phyloP scores from a whole-genome alignment of 92 coral and sea anemone species.

The Siderastrea siderea region DNA sequence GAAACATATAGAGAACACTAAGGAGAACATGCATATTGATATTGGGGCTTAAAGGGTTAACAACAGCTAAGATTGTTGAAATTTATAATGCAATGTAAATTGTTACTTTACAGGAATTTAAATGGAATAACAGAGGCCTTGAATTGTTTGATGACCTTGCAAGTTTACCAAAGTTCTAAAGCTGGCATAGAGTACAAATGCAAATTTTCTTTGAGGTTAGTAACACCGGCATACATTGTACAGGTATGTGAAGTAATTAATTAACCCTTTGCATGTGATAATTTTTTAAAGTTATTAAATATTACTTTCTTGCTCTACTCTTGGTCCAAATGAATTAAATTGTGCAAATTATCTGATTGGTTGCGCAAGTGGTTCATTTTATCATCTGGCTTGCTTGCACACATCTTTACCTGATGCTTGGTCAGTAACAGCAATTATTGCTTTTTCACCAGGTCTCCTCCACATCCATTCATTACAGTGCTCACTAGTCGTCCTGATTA shows the following conservation, averaged over 20 bases:
- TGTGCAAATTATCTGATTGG: no score
- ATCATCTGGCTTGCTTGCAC: no score
- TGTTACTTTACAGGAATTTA: constrained; percentile 47
- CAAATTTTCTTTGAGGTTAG: constrained; percentile 74
- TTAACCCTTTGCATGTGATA: no score
- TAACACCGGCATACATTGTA: no score
- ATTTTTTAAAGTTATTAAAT: no score
- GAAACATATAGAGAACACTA: no score
- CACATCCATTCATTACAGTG: constrained; percentile 82
- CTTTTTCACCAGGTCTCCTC: constrained; percentile 45
- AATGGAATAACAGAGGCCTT: constrained; percentile 69
- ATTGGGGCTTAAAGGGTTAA: no score
- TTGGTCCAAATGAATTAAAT: no score
- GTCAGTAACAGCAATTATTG: not conserved
- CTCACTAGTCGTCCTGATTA: constrained; percentile 73
- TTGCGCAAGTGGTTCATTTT: no score
- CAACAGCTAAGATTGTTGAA: not conserved
- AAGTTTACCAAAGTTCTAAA: constrained; percentile 40
- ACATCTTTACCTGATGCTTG: not conserved
- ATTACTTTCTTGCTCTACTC: no score
- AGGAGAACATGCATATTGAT: no score
- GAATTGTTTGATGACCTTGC: constrained; percentile 67
- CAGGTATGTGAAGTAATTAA: no score
- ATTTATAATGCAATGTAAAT: not conserved
- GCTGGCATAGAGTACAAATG: constrained; percentile 40